Evolutionary conservation across 2,888 invertebrate species (phyloP).

Genomic region (Cremastobaeus sp.): DNA sequence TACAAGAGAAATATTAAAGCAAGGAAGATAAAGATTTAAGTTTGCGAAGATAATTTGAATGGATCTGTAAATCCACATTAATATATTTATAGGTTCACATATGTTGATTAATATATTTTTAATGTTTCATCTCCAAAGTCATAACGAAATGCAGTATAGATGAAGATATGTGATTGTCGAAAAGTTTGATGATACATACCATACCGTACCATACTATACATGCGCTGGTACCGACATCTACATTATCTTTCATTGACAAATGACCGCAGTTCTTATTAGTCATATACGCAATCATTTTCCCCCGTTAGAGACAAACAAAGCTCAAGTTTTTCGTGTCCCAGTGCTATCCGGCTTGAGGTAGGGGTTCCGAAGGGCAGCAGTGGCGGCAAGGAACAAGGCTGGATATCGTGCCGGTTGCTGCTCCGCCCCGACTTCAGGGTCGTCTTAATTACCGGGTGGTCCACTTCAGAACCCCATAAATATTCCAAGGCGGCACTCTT

Average conservation of each 20-base stretch:
- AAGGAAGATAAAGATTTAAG: background rate
- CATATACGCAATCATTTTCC: constrained; percentile 36
- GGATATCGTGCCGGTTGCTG: constrained; percentile 71
- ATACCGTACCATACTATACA: too few species aligned
- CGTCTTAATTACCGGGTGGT: constrained; percentile 76
- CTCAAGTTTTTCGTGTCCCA: constrained; percentile 37
- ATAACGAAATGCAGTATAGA: too few species aligned
- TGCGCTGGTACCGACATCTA: constrained; percentile 30
- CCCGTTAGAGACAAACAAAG: constrained; percentile 25
- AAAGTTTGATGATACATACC: too few species aligned
- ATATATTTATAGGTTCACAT: too few species aligned
- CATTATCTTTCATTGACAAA: constrained; percentile 35
- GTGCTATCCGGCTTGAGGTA: constrained; percentile 26
- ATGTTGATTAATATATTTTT: too few species aligned
- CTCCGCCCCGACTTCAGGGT: constrained; percentile 74
- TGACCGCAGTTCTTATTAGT: constrained; percentile 33
- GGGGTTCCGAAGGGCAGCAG: constrained; percentile 53
- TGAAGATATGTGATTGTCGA: background rate
- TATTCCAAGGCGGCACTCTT: constrained; percentile 72
- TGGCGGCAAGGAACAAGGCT: constrained; percentile 64
- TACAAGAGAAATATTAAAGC: constrained; percentile 22
- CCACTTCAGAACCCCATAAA: constrained; percentile 75
- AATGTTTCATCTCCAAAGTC: too few species aligned
- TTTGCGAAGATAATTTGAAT: background rate
- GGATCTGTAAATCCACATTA: too few species aligned